phyloP scores from a whole-genome alignment of 2,797 vertebrate species.

The Pterois miles region DNA sequence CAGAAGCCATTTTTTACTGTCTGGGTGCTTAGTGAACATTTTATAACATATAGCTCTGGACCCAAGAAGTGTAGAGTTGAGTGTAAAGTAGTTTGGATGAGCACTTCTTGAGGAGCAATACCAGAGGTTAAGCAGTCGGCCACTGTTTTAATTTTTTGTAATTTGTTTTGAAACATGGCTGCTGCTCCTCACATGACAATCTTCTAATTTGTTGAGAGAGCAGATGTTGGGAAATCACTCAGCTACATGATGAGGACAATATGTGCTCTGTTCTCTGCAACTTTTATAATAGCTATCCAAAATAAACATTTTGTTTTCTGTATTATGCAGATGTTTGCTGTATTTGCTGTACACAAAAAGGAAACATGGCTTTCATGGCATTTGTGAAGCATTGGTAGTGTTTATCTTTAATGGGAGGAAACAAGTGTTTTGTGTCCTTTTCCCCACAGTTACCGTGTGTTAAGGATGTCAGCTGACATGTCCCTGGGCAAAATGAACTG shows the following conservation, averaged over 20 bases:
- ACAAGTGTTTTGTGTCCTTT: slow-evolving; percentile 2
- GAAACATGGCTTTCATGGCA: not conserved
- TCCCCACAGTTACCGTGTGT: slow-evolving; percentile 80
- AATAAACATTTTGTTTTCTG: slow-evolving; percentile 33
- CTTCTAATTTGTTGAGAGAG: slow-evolving; percentile 18
- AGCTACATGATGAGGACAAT: slow-evolving; percentile 42
- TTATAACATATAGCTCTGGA: too few species aligned
- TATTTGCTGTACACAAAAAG: not conserved
- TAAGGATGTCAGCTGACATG: slow-evolving; percentile 81
- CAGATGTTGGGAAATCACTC: slow-evolving; percentile 35
- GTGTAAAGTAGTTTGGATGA: not conserved
- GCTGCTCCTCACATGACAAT: slow-evolving; percentile 27
- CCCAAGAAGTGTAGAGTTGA: not conserved
- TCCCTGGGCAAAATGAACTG: slow-evolving; percentile 78
- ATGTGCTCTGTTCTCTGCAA: slow-evolving; percentile 14
- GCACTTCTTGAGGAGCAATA: not conserved
- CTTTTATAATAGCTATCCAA: slow-evolving; percentile 13
- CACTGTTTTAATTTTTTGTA: not conserved
- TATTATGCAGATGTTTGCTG: slow-evolving; percentile 21
- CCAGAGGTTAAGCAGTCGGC: not conserved
- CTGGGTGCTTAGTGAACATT: not conserved
- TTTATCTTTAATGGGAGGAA: not conserved
- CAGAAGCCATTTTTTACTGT: not conserved
- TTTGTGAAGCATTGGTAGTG: not conserved
- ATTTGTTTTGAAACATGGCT: not conserved